Conservation (phyloP, 2,797 vertebrate genomes). For the Lutjanus argentimaculatus region DNA sequence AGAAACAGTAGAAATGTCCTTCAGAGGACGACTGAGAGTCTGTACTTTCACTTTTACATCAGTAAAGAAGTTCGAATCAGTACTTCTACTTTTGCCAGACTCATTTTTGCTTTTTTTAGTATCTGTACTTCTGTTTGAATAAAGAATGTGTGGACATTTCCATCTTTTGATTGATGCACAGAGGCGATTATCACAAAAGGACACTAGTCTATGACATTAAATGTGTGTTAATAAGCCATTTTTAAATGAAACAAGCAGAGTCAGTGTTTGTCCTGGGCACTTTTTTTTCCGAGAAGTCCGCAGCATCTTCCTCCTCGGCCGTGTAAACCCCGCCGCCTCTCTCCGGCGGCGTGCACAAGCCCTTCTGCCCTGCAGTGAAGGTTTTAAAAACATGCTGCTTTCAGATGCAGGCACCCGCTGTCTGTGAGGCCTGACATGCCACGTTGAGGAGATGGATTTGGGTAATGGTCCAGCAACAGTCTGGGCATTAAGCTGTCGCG, state of each 20-base stretch:
- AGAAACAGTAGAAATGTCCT: no score
- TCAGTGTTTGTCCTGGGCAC: neutral
- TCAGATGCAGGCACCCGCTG: slow-evolving; percentile 58
- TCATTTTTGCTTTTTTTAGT: no score
- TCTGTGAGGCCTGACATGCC: slow-evolving; percentile 42
- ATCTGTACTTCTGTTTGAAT: no score
- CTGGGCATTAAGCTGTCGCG: slow-evolving; percentile 56
- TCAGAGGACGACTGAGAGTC: no score
- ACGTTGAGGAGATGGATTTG: slow-evolving; percentile 68
- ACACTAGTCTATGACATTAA: neutral
- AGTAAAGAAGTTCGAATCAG: no score
- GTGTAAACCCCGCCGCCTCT: slow-evolving; percentile 10
- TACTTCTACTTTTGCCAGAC: no score
- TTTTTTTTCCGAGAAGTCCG: neutral
- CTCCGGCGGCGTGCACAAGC: slow-evolving; percentile 24
- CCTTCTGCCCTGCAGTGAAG: slow-evolving; percentile 44
- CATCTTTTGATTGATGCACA: neutral
- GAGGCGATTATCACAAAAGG: neutral
- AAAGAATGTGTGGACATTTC: no score
- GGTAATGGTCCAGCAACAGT: slow-evolving; percentile 75
- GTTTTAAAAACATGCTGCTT: slow-evolving; percentile 69
- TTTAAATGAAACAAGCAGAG: neutral
- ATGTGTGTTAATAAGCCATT: neutral
- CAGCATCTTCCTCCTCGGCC: neutral
- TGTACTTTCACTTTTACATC: no score